A percentile compares a stretch with the other conserved stretches of the same genome.
phyloP scores from a whole-genome alignment of 2,113 vertebrate species.

The Glaucidium brasilianum region DNA sequence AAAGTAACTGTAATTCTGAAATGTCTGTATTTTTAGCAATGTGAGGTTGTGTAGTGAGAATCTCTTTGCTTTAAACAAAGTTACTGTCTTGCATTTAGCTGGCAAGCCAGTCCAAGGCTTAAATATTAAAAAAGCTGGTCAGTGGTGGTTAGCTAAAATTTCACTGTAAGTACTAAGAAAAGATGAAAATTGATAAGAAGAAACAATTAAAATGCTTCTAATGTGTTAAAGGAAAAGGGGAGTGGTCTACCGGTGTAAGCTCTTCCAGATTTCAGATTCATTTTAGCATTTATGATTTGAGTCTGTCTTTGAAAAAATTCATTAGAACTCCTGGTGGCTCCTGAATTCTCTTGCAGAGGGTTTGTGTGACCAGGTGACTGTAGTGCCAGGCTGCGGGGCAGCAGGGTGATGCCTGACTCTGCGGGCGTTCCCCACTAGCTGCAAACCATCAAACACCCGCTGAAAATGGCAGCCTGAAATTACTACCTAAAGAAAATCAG shows the following conservation, averaged over 20 bases:
- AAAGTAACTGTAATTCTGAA: neutral
- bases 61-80: neutral
- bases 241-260: neutral
- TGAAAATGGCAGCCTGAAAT: neutral
- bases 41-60: neutral
- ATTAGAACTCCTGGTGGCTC: neutral
- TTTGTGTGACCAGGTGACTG: neutral
- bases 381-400: neutral
- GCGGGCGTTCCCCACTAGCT: neutral
- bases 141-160: neutral
- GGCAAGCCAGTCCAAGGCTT: neutral
- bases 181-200: neutral
- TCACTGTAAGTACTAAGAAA: neutral
- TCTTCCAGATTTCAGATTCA: neutral
- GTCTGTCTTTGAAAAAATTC: neutral
- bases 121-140: neutral
- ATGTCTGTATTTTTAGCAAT: neutral
- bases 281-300: neutral
- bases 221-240: neutral
- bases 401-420: neutral
- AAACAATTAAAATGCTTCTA: neutral
- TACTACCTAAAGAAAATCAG: neutral
- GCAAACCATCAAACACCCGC: neutral
- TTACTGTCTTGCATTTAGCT: neutral
- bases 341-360: rapidly evolving